Evolutionary conservation across 2,113 vertebrate genomes (phyloP), one percentile per base, ranked within the genome.

Genomic region (Copsychus sechellarum): DNA sequence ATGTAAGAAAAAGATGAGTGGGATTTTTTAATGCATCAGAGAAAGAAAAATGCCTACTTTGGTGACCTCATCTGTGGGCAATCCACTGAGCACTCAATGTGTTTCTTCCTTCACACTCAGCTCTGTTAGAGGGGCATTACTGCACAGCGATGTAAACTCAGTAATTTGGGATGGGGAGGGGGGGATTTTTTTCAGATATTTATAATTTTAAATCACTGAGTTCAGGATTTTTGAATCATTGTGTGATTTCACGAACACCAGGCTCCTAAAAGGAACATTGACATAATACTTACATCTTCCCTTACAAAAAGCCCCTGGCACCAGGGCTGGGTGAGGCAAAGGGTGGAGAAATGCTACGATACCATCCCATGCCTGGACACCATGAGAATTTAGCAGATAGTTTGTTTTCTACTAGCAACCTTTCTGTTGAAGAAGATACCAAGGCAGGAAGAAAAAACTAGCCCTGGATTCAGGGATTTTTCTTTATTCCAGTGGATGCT

Each of bases 31-130:
- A 54, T 12, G 15, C 34, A 33, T 6, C 16, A 64, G 6, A 47
- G 43, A 42, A 71, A 77, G 42, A 57, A 62, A 67, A 88, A 12
- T 61, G 9, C 3, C n/a, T 43, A 1, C 14, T 77, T 62, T 47
- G 34, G 25, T 50, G 58, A 42, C 5, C 12, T 58, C 7, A 31
- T 24, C n/a, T 65, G 7, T 18, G 42, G 36, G 5, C 28, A 69
- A 3, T 17, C 50, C 5, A 4, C 56, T 56, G 33, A 76, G 26
- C 6, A 20, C 34, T 47, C 14, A 6, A 1, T 0, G 0, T 42
- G 5, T 38, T 62, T 47, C 31, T 88, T 86, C 48, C 7, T 70
- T 28, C 3, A 5, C 5, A 11, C 0, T 0, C 22, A 76, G 23
- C 6, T 38, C 33, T 76, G 8, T 33, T 50, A 24, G 26, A 67